Conservation (phyloP, 1,140 invertebrate genomes). For the Neuroterus valhalla region DNA sequence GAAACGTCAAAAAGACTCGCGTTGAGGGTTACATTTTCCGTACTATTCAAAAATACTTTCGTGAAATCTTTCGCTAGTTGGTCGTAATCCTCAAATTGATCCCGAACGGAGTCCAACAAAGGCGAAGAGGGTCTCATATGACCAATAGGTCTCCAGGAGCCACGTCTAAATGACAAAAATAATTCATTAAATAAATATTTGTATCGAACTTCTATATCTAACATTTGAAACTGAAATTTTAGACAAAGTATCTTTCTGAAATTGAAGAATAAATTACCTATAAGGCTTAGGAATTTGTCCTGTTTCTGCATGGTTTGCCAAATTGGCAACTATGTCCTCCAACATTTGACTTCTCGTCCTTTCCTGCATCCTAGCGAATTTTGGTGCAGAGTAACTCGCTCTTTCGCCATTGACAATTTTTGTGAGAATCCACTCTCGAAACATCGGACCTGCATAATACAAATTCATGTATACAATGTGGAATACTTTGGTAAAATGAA, state of each 20-base stretch:
- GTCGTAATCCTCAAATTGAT: constrained; percentile 95
- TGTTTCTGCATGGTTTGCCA: constrained; percentile 95
- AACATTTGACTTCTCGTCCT: constrained; percentile 93
- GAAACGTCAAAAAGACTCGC: constrained; percentile 91
- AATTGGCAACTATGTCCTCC: constrained; percentile 94
- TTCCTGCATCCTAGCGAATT: constrained; percentile 97
- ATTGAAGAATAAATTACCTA: constrained; percentile 75
- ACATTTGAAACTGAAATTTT: neutral
- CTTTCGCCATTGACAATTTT: constrained; percentile 98
- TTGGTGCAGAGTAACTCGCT: constrained; percentile 96
- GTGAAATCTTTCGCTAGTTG: constrained; percentile 95
- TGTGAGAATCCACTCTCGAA: constrained; percentile 95
- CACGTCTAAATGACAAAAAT: constrained; percentile 74
- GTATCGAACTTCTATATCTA: neutral
- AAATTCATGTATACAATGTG: neutral
- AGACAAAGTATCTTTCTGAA: constrained; percentile 11
- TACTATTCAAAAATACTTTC: constrained; percentile 88
- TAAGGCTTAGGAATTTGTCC: constrained; percentile 97
- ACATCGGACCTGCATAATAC: constrained; percentile 75
- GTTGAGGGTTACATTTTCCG: constrained; percentile 82
- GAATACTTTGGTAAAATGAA: neutral
- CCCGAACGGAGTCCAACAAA: constrained; percentile 91
- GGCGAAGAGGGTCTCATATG: constrained; percentile 96
- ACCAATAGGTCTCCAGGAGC: constrained; percentile 95
- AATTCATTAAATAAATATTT: neutral